A percentile compares a stretch with the other conserved stretches of the same genome.
phyloP scores from a whole-genome alignment of 2,888 invertebrate species.

The Melolontha melolontha region DNA sequence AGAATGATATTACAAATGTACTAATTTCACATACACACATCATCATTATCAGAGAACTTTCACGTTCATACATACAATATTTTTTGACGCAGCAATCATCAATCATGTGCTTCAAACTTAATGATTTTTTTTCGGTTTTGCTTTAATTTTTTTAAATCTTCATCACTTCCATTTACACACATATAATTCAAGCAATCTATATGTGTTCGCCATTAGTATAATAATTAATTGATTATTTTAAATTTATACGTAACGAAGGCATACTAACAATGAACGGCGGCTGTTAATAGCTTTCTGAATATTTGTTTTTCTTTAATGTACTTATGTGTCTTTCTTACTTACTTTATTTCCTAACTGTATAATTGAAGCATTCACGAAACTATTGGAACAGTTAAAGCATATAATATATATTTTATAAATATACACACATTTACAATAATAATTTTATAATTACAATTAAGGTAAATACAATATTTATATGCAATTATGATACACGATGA shows the following conservation, averaged over 20 bases:
- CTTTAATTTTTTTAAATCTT: conserved; percentile 51
- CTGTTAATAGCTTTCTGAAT: conserved; percentile 53
- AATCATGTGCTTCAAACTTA: too few relatives aligned
- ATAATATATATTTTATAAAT: conserved; percentile 20
- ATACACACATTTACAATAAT: conserved; percentile 25
- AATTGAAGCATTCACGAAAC: conserved; percentile 50
- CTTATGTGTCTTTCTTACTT: conserved; percentile 47
- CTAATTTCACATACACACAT: conserved; percentile 64
- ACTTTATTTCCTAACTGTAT: neutral
- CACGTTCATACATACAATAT: conserved; percentile 56
- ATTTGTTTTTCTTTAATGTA: conserved; percentile 47
- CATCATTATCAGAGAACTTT: too few relatives aligned
- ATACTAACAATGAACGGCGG: conserved; percentile 53
- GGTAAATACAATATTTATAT: neutral
- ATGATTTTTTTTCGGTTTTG: conserved; percentile 45
- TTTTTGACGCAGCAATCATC: conserved; percentile 45
- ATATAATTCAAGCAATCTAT: conserved; percentile 45
- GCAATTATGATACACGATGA: neutral
- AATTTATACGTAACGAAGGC: conserved; percentile 58
- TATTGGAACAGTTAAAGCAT: conserved; percentile 44
- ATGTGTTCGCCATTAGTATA: conserved; percentile 66
- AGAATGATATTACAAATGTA: conserved; percentile 71
- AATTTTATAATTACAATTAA: neutral
- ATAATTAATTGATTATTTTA: conserved; percentile 61
- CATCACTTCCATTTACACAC: conserved; percentile 46